Evolutionary conservation across 2,113 vertebrate genomes (phyloP).

Genomic region (Lota lota): DNA sequence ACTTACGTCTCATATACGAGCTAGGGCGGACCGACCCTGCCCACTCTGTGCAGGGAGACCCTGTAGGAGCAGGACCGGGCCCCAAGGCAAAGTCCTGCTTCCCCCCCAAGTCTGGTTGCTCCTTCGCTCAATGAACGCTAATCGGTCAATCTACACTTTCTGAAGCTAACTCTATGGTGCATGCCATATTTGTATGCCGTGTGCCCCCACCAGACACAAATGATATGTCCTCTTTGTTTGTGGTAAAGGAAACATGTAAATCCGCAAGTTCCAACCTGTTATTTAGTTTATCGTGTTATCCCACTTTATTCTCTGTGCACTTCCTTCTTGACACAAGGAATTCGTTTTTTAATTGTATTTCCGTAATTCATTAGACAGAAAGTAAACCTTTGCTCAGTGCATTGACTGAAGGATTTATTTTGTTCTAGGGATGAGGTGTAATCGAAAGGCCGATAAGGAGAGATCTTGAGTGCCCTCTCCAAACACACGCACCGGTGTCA

Average conservation of each 20-base stretch:
- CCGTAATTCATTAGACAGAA: conserved; percentile 1
- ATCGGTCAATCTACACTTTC: too few species aligned
- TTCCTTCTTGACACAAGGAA: too few species aligned
- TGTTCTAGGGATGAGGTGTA: neutral
- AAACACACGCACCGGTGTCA: neutral
- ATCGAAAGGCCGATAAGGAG: neutral
- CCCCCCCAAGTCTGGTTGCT: too few species aligned
- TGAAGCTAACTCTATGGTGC: too few species aligned
- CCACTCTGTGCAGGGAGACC: neutral
- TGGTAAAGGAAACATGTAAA: too few species aligned
- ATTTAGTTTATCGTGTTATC: too few species aligned
- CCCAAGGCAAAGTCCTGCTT: neutral
- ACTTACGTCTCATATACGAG: too few species aligned
- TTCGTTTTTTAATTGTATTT: neutral
- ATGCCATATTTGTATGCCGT: neutral
- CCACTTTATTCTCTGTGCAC: too few species aligned
- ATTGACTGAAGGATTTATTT: neutral
- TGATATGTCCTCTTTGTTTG: too few species aligned
- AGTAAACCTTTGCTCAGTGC: neutral
- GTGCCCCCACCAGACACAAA: neutral
- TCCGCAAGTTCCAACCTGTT: too few species aligned
- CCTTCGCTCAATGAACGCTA: neutral
- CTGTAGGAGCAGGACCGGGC: neutral
- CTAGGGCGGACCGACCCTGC: too few species aligned
- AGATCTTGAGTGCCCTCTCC: neutral